phyloP scores from a whole-genome alignment of 2,113 vertebrate genomes.

The Apodemus speciosus region DNA sequence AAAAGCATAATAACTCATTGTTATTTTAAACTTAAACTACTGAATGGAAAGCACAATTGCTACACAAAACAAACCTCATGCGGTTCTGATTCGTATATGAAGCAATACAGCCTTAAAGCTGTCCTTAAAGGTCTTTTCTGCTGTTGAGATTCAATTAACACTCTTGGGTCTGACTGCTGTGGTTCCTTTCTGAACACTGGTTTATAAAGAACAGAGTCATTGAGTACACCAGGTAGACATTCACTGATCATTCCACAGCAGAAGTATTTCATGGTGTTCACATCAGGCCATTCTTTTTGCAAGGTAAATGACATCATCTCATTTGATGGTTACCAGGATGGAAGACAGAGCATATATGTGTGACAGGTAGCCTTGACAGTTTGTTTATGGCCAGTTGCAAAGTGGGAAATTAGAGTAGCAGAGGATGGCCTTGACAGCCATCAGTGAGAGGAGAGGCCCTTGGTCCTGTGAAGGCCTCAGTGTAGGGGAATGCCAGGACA shows the following conservation, averaged over 20 bases:
- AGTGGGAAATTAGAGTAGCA: not conserved
- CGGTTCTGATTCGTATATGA: not conserved
- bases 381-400: not conserved
- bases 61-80: not conserved
- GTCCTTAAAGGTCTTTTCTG: not conserved
- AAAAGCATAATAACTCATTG: not conserved
- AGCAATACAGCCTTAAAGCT: not conserved
- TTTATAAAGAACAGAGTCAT: not conserved
- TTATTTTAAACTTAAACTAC: not conserved
- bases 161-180: not conserved
- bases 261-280: not conserved
- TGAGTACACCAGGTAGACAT: not conserved
- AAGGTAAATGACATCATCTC: conserved; percentile 53
- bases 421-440: no score
- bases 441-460: no score
- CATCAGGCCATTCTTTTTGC: not conserved
- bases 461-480: no score
- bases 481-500: no score
- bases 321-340: not conserved
- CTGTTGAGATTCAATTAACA: not conserved
- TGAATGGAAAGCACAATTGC: not conserved
- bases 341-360: not conserved
- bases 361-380: not conserved
- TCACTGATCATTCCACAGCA: not conserved
- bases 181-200: not conserved